Conservation (phyloP, 2,888 invertebrate species). For the Epistrophe eligans region DNA sequence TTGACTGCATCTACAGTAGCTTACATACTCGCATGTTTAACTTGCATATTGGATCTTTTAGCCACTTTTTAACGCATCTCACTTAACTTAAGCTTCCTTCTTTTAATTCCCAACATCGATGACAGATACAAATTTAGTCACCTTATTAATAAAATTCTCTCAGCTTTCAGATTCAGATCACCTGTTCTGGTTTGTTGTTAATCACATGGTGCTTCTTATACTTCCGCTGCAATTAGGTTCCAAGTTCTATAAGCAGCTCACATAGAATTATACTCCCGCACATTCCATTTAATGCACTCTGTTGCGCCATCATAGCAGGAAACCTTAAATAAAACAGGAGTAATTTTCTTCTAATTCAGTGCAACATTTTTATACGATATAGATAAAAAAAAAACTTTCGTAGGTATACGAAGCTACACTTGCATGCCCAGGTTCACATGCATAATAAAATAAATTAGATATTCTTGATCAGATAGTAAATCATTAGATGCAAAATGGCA, state of each 20-base stretch:
- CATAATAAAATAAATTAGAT: conserved; percentile 75
- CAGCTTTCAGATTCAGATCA: neutral
- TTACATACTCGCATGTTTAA: neutral
- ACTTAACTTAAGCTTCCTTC: neutral
- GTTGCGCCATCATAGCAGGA: neutral
- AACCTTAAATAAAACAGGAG: conserved; percentile 17
- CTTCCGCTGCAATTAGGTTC: conserved; percentile 29
- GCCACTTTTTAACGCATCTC: too few species aligned
- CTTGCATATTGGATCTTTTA: neutral
- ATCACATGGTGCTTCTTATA: conserved; percentile 3
- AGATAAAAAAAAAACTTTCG: neutral
- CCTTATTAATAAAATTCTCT: neutral
- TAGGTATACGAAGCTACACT: neutral
- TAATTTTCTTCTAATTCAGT: conserved; percentile 44
- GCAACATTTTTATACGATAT: conserved; percentile 23
- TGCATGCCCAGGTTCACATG: conserved; percentile 48
- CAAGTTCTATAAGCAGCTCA: conserved; percentile 6
- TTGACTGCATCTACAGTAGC: neutral
- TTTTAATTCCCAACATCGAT: neutral
- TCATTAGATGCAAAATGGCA: conserved; percentile 76
- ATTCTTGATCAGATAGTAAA: conserved; percentile 76
- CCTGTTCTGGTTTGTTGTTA: neutral
- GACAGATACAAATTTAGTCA: conserved; percentile 25
- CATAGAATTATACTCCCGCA: conserved; percentile 45
- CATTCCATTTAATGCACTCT: conserved; percentile 31